These are phyloP conservation scores for Hirtodrosophila confusa DNA, from an alignment of 2,888 invertebrate genomes.

Conservation along the genomic window DNA sequence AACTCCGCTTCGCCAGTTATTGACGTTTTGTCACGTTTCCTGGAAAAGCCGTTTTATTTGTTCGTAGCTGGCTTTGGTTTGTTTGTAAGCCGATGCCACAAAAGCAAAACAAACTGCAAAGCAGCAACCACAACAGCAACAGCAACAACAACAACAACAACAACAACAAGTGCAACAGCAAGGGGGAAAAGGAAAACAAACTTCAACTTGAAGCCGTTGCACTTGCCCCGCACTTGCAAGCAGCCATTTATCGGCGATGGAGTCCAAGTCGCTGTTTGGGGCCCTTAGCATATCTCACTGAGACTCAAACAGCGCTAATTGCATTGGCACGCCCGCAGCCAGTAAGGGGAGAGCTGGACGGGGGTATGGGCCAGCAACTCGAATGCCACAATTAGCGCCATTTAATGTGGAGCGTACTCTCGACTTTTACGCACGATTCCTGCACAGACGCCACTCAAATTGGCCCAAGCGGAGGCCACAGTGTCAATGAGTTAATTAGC, in stretches of 20 bases:
- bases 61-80: conserved; percentile 69
- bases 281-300: conserved; percentile 41
- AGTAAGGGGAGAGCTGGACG: background rate
- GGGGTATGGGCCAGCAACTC: conserved; percentile 28
- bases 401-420: conserved; percentile 80
- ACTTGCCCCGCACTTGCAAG: conserved; percentile 33
- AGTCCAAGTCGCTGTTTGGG: conserved; percentile 8
- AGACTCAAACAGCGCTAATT: conserved; percentile 62
- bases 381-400: conserved; percentile 77
- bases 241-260: conserved; percentile 34
- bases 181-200: conserved; percentile 63
- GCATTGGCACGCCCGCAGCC: conserved; percentile 66
- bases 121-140: conserved; percentile 28
- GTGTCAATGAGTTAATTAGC: conserved; percentile 80
- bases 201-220: conserved; percentile 69
- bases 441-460: conserved; percentile 70
- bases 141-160: conserved; percentile 26
- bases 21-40: conserved; percentile 83
- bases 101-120: conserved; percentile 56
- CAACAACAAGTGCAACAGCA: conserved; percentile 32
- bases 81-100: conserved; percentile 73
- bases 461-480: conserved; percentile 56
- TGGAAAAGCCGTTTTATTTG: conserved; percentile 80
- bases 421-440: conserved; percentile 77
- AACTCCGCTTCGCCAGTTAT: conserved; percentile 57